These are phyloP conservation scores for Hydractinia echinata DNA, from an alignment of 30 jellyfish, hydroid and myxozoan species.

Conservation along the genomic window DNA sequence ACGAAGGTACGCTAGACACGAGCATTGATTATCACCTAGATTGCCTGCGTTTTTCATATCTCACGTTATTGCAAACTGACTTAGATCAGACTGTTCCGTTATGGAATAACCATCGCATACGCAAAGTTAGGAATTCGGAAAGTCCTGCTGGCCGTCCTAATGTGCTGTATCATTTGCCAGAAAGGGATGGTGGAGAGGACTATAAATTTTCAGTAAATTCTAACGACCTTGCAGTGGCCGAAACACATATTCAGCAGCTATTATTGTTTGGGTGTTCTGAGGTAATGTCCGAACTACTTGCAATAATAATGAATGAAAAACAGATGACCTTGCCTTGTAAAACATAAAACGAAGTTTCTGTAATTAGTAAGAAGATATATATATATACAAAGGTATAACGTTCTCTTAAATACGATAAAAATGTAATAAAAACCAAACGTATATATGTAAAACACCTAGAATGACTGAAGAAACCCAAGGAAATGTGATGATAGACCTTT, in stretches of 20 bases:
- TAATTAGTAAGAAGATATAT: no score
- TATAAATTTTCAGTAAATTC: neutral
- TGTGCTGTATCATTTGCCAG: neutral
- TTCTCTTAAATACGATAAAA: no score
- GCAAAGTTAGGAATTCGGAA: neutral
- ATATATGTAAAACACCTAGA: no score
- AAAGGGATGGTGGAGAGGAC: neutral
- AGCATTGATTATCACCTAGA: conserved; percentile 7
- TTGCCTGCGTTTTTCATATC: conserved; percentile 9
- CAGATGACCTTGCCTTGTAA: no score
- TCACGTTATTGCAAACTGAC: neutral
- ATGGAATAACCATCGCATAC: conserved; percentile 9
- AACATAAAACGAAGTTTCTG: no score
- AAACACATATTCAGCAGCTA: neutral
- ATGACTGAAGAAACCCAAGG: no score
- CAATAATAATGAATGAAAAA: conserved; percentile 4
- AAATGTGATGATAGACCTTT: no score
- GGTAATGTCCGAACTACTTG: neutral
- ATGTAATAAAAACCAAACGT: no score
- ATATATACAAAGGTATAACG: no score
- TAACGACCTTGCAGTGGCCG: neutral
- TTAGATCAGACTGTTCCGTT: neutral
- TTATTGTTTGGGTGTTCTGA: conserved; percentile 2
- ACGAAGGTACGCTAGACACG: neutral
- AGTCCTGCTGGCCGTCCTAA: conserved; percentile 12